Base-by-base conservation (phyloP, 2,888 invertebrate species). In the Eumerus sabulonum region DNA sequence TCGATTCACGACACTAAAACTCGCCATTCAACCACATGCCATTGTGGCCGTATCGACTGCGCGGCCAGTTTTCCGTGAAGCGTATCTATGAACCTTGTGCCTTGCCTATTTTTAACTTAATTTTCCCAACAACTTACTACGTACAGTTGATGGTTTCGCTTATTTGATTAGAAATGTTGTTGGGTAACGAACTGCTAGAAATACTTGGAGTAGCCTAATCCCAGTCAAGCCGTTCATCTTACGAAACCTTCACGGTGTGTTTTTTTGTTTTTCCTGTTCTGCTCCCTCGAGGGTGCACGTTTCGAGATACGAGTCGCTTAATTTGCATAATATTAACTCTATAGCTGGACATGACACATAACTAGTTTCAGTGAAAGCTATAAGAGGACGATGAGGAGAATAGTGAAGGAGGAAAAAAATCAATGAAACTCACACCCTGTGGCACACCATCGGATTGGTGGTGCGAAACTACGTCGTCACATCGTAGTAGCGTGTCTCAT, bases 341-440 rank as follows among this genome's bases (percentile, higher is more conserved):
- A 57, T 45, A 47, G 17, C 64, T 73, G 59, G 63, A 70, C 70
- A 70, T 76, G 74, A 48, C 57, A 76, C 53, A 70, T 63, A 47
- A 70, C 70, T 38, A 57, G 11, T 44, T 35, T 11, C 12, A 19
- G 35, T 35, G 1, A 38, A 54, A 40, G 53, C 27, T 53, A 1
- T 9, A 27, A 27, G 27, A 7, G 14, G 4, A 50, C 11, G n/a
- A 45, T 17, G 5, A 35, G 3, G 16, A 12, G 12, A 7, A 27
- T 27, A 7, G 2, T 9, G 14, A 36, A 16, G n/a, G 19, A 13
- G 54, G 18, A 44, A 36, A 56, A 70, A 71, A 76, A 76, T 76
- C 76, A 59, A 76, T 71, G 47, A 7, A 45, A 51, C 50, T 40
- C 14, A 16, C 17, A 17, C n/a, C 12, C 19, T 14, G 27, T 14